Conservation (phyloP, 2,888 invertebrate genomes). For the Agrotis puta region DNA sequence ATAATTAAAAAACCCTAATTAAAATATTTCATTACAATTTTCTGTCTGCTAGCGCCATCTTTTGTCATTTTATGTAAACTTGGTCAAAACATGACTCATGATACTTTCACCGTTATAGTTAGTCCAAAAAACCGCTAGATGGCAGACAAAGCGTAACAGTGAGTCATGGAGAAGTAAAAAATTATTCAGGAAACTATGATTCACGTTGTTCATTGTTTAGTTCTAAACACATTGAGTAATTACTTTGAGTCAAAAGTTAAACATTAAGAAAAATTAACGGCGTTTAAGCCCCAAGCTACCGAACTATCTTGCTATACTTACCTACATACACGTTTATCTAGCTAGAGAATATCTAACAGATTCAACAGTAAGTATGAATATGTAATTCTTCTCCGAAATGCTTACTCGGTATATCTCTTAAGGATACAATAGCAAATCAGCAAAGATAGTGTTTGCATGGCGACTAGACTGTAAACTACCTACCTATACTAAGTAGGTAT, state of each 20-base stretch:
- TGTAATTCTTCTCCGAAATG: not conserved
- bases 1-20: not conserved
- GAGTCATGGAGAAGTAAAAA: conserved; percentile 30
- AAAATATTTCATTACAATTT: not conserved
- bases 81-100: conserved; percentile 18
- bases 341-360: not conserved
- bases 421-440: conserved; percentile 17
- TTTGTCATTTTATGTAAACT: not conserved
- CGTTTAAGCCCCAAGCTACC: not conserved
- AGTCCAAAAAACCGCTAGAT: conserved; percentile 27
- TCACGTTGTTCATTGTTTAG: conserved; percentile 38
- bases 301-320: not conserved
- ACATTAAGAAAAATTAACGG: conserved; percentile 10
- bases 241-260: conserved; percentile 19
- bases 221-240: conserved; percentile 39
- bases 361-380: not conserved
- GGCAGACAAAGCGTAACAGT: conserved; percentile 28
- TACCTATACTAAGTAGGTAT: not conserved
- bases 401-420: conserved; percentile 1
- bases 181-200: conserved; percentile 44
- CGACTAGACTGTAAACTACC: not conserved
- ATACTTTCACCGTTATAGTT: conserved; percentile 39
- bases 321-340: not conserved
- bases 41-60: conserved; percentile 28
- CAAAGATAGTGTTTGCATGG: conserved; percentile 6